Evolutionary conservation across 2,888 invertebrate genomes (phyloP).

Genomic region (Rosalia funebris): DNA sequence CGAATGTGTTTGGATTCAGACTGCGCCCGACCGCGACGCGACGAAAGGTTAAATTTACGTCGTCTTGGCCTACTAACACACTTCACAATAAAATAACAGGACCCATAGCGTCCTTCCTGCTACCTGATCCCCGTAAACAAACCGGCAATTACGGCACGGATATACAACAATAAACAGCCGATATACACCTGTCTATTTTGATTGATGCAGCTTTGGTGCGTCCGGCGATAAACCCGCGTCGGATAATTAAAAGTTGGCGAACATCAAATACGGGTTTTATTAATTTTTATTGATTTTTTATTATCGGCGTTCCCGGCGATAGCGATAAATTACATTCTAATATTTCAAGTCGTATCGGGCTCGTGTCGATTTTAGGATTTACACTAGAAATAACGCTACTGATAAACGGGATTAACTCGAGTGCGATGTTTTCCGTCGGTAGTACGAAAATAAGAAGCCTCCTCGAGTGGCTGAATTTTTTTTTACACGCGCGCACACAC

Average conservation of each 20-base stretch:
- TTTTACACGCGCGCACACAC: not conserved
- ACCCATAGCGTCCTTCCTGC: too few species aligned
- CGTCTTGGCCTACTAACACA: too few species aligned
- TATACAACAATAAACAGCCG: not conserved
- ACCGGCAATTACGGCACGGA: too few species aligned
- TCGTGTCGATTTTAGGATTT: slow-evolving; percentile 15
- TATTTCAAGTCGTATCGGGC: not conserved
- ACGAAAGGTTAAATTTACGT: too few species aligned
- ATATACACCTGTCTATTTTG: slow-evolving; percentile 5
- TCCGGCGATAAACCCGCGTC: not conserved
- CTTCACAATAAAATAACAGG: too few species aligned
- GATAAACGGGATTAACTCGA: slow-evolving; percentile 16
- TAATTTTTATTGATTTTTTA: slow-evolving; percentile 20
- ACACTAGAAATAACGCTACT: slow-evolving; percentile 21
- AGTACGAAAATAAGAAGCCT: not conserved
- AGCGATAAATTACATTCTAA: slow-evolving; percentile 16
- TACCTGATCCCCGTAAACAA: too few species aligned
- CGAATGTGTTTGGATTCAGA: too few species aligned
- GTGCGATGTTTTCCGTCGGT: slow-evolving; percentile 12
- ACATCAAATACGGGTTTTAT: slow-evolving; percentile 13
- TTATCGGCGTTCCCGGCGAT: not conserved
- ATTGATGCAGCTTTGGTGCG: slow-evolving; percentile 4
- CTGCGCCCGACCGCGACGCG: too few species aligned
- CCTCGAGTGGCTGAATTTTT: not conserved
- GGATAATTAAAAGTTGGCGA: not conserved